Evolutionary conservation across 2,113 vertebrate species (phyloP), one percentile per base, ranked within the genome.

Genomic region (Ctenomys sociabilis): DNA sequence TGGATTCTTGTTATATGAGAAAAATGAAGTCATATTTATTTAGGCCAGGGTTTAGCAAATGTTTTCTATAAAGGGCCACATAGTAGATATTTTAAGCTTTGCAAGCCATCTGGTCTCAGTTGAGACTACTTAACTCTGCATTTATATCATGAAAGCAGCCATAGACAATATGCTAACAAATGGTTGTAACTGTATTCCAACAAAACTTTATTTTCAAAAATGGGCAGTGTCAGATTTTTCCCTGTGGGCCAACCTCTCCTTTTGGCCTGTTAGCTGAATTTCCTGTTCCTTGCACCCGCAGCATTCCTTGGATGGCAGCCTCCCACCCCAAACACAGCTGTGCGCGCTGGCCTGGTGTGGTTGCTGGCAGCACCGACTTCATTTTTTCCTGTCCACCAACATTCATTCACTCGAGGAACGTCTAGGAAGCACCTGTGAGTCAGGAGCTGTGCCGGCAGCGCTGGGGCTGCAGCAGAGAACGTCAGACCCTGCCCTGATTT

Each of bases 181-280:
- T 87, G n/a, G 64, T 22, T 49, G 52, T 87, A 87, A 40, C 45
- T 86, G 32, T 63, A 52, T 88, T 81, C 57, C 64, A 93, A 30
- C 77, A 95, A 95, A 93, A 84, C 63, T 88, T 91, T 43, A n/a
- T 84, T 85, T 87, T 90, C 59, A 64, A 78, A 93, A 92, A 30
- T 17, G 45, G 61, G 66, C 54, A 45, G 72, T 13, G 14, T 64
- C n/a, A 87, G 52, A 43, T 88, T 89, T 89, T 54, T 22, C n/a
- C 43, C 68, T 40, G 19, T 57, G 59, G 52, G 43, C 28, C 80
- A 85, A 26, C 13, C 28, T 61, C 61, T 66, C n/a, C 72, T 91
- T 95, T 80, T 64, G 72, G 37, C 45, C 37, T 10, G 13, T 78
- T 45, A 49, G 57, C 61, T 80, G 17, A 81, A 57, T 86, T 90